A percentile compares a stretch with the other conserved stretches of the same genome.
Evolutionary conservation across 2,113 vertebrate genomes (phyloP).

Genomic region (Cinclus cinclus): DNA sequence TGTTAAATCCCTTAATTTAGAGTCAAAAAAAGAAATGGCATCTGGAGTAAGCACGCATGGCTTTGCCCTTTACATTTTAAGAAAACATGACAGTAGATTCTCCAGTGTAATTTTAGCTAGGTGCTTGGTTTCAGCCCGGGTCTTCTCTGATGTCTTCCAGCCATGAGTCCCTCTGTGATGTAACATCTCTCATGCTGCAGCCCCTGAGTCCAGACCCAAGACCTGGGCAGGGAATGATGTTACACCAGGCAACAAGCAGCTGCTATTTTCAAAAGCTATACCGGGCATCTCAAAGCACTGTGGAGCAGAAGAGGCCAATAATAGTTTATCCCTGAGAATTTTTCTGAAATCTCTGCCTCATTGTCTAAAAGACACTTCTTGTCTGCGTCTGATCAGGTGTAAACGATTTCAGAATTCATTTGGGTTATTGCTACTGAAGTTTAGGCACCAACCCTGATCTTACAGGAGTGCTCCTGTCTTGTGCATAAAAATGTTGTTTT

Average conservation of each 20-base stretch:
- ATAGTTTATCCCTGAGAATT: neutral
- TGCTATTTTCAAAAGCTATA: neutral
- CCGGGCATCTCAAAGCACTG: neutral
- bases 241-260: neutral
- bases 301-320: neutral
- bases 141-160: neutral
- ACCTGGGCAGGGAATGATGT: neutral
- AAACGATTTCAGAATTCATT: neutral
- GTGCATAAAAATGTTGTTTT: neutral
- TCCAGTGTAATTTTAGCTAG: neutral
- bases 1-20: neutral
- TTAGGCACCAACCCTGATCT: neutral
- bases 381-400: neutral
- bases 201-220: neutral
- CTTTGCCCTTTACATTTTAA: neutral
- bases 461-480: constrained; percentile 5
- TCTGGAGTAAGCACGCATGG: neutral
- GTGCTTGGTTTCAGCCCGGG: neutral
- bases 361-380: neutral
- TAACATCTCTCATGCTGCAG: neutral
- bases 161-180: neutral
- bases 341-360: neutral
- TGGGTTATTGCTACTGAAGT: neutral
- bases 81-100: neutral
- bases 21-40: neutral